Evolutionary conservation across 2,888 invertebrate genomes (phyloP), one percentile per base, ranked within the genome.

Genomic region (Carterocephalus palaemon): DNA sequence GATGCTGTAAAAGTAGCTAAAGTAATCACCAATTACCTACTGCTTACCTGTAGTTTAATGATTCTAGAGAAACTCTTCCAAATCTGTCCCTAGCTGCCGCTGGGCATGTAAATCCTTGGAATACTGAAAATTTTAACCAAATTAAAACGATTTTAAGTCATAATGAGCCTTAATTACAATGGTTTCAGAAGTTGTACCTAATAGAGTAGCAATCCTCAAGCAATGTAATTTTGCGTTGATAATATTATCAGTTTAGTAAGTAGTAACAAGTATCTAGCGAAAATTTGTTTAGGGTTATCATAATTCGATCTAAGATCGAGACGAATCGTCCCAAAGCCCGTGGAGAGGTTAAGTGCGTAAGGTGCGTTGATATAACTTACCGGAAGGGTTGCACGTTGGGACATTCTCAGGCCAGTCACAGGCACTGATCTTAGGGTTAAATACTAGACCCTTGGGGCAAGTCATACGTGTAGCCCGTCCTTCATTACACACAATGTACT

Each of bases 381-480:
- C 67, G 31, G 56, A 46, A n/a, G 65, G 62, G 13, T 63, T 70
- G 53, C 82, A 81, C 0, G 58, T 51, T 2, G 75, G 79, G 1
- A 81, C 79, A 39, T 75, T 73, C 6, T 56, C 67, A 1, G 69
- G 74, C 77, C 77, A 82, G 43, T 82, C 81, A 39, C 82, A 82
- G 24, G 48, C 57, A 41, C 51, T 61, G 8, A 40, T 54, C 12
- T 45, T 46, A 0, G 49, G 24, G 48, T 76, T 79, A 49, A 79
- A 82, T 1, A 61, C 81, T 4, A 80, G 52, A 1, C 81, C 81
- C 5, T 53, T 36, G 0, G 81, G 76, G 46, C 82, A 83, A 17
- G 60, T 43, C 77, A 77, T 77, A 15, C 69, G 8, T 2, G 57
- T 67, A 2, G 71, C 69, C 24, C 49, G 49, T 4, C 80, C 80